Evolutionary conservation across 2,888 invertebrate species (phyloP).

Genomic region (Meta bourneti): DNA sequence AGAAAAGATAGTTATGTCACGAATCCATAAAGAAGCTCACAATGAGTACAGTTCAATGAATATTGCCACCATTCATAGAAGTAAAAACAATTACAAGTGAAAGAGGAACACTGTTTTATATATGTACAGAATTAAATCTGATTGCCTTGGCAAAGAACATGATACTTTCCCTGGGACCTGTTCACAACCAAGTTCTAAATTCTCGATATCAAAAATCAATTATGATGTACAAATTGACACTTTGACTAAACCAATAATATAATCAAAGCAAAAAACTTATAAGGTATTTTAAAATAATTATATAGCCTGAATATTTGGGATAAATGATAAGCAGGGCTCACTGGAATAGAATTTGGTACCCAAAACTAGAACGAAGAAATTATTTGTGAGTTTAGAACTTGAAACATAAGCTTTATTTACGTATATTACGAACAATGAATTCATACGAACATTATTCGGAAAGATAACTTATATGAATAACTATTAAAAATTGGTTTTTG

Average conservation of each 20-base stretch:
- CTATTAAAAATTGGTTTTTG: no score
- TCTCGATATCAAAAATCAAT: slow-evolving; percentile 29
- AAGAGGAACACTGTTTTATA: slow-evolving; percentile 58
- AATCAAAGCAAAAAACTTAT: no score
- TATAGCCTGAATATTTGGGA: no score
- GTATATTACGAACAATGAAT: no score
- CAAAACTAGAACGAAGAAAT: no score
- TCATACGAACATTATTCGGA: no score
- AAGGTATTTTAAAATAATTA: no score
- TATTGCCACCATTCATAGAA: slow-evolving; percentile 63
- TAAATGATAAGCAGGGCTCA: no score
- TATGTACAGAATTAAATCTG: slow-evolving; percentile 65
- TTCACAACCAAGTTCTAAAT: slow-evolving; percentile 52
- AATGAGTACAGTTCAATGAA: slow-evolving; percentile 66
- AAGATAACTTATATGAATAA: no score
- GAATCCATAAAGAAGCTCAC: slow-evolving; percentile 66
- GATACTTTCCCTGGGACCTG: slow-evolving; percentile 25
- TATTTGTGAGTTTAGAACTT: no score
- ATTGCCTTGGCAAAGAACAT: slow-evolving; percentile 63
- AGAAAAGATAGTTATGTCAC: slow-evolving; percentile 45
- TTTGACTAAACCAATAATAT: background rate
- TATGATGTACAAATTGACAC: slow-evolving; percentile 7
- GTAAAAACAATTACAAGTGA: slow-evolving; percentile 67
- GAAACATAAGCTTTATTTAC: no score
- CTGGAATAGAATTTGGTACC: no score